These are phyloP conservation scores for Panagrolaimus sp. DNA, from an alignment of 1,140 invertebrate genomes.

Conservation along the genomic window DNA sequence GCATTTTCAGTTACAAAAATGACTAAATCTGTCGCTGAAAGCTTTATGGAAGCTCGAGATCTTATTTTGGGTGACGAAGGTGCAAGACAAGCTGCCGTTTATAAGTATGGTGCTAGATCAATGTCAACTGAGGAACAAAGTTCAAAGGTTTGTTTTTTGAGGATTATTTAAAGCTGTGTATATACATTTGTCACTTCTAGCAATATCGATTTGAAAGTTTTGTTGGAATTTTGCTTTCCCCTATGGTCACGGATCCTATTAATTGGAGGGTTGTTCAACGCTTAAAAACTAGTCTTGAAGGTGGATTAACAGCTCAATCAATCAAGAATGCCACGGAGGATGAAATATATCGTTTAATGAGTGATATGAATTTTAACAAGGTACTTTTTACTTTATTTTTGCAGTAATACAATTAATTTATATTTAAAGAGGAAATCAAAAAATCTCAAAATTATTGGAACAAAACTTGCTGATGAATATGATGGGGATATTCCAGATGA, in stretches of 20 bases:
- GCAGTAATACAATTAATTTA: neutral
- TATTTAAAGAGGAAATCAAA: neutral
- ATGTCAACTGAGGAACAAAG: neutral
- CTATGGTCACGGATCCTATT: neutral
- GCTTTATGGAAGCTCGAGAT: too few relatives aligned
- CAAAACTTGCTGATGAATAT: neutral
- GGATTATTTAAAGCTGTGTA: neutral
- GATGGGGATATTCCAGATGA: neutral
- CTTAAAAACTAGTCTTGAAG: neutral
- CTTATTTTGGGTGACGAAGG: too few relatives aligned
- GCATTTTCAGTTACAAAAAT: too few relatives aligned
- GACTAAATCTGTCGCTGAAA: too few relatives aligned
- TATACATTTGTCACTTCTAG: neutral
- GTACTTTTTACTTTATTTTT: neutral
- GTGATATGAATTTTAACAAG: neutral
- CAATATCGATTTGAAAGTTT: neutral
- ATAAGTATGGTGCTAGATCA: neutral
- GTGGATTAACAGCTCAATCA: neutral
- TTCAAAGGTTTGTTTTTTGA: neutral
- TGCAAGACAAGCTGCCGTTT: neutral
- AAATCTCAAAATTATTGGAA: neutral
- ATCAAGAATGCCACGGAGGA: neutral
- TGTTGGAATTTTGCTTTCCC: slow-evolving; percentile 5
- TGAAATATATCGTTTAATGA: neutral
- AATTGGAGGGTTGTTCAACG: neutral